These are phyloP conservation scores for Atta colombica DNA, from an alignment of 1,140 invertebrate genomes.

Conservation along the genomic window DNA sequence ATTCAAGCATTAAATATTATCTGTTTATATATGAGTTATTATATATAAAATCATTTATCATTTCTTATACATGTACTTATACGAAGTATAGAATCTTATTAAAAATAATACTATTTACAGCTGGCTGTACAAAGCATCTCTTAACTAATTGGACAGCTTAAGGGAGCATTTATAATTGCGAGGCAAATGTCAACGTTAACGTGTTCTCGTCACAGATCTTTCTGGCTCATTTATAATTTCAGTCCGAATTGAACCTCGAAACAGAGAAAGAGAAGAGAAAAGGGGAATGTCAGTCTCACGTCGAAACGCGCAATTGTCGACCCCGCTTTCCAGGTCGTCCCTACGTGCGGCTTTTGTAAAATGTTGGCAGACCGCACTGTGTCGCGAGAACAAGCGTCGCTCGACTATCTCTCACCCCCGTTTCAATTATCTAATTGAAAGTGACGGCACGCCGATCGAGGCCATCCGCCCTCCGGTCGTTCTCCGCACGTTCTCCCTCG, in stretches of 20 bases:
- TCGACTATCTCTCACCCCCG: constrained; percentile 56
- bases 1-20: no score
- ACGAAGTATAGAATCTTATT: no score
- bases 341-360: constrained; percentile 73
- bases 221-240: neutral
- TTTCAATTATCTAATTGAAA: constrained; percentile 85
- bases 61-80: no score
- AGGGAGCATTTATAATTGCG: neutral
- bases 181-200: neutral
- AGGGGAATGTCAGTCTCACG: constrained; percentile 16
- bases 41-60: neutral
- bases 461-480: constrained; percentile 26
- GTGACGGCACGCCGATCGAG: constrained; percentile 35
- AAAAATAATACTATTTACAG: neutral
- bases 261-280: neutral
- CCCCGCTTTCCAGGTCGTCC: neutral
- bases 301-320: constrained; percentile 36
- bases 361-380: constrained; percentile 70
- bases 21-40: no score
- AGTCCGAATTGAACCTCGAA: neutral
- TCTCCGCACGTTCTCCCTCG: constrained; percentile 30
- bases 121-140: neutral
- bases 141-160: neutral
- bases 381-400: constrained; percentile 70
- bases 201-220: neutral